Conservation (phyloP, 2,113 vertebrate genomes). For the Cisticola juncidis region DNA sequence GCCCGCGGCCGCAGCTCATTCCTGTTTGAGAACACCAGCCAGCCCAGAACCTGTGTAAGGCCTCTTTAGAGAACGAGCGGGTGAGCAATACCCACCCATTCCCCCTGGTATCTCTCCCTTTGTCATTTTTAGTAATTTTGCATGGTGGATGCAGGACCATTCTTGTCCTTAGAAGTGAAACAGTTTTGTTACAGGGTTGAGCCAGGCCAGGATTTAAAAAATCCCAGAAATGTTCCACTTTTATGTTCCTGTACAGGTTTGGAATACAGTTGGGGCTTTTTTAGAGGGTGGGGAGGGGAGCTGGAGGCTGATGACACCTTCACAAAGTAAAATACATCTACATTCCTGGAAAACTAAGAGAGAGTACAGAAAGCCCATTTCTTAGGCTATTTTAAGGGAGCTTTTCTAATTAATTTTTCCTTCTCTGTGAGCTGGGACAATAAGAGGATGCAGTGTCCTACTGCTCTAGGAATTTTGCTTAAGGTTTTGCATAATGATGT, state of each 20-base stretch:
- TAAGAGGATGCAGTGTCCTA: not conserved
- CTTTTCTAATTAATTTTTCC: not conserved
- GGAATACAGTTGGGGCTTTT: not conserved
- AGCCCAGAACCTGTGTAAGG: accelerated
- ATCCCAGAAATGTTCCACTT: not conserved
- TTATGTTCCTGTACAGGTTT: too few species aligned
- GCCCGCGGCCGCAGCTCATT: not conserved
- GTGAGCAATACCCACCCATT: not conserved
- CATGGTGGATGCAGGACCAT: not conserved
- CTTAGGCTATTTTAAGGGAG: not conserved
- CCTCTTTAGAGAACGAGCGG: not conserved
- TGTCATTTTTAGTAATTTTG: not conserved
- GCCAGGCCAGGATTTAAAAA: not conserved
- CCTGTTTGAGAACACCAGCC: not conserved
- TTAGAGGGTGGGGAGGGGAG: accelerated
- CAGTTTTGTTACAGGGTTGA: not conserved
- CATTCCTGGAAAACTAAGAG: not conserved
- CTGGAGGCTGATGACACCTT: not conserved
- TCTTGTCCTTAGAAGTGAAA: not conserved
- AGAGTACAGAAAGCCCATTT: not conserved
- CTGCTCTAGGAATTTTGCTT: not conserved
- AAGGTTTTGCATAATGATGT: not conserved
- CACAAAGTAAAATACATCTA: not conserved
- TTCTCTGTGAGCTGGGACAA: not conserved
- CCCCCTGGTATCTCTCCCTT: not conserved